Base-by-base conservation (phyloP, 2,113 vertebrate species). In the Misgurnus anguillicaudatus region DNA sequence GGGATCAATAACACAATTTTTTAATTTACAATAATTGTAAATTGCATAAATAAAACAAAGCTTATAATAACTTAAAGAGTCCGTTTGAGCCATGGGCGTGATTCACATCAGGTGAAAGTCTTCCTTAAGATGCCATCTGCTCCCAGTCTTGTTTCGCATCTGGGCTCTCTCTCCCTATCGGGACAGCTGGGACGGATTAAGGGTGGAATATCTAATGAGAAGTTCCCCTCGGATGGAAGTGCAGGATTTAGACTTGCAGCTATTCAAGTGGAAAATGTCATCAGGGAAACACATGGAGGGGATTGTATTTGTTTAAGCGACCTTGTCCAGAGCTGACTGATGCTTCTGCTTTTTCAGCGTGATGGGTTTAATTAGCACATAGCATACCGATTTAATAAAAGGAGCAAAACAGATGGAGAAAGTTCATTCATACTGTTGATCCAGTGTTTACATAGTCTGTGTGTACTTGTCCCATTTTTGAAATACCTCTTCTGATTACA, bases 141-240 rank as follows among this genome's bases (percentile, higher is more conserved):
- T 77, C 36, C 1, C 14, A 48, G 36, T 21, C 36, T 42, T 77
- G 84, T 82, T 85, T 74, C 79, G 64, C 57, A 76, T 82, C 77
- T 74, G 80, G 73, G 76, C 31, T 58, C 42, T 42, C 36, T 38
- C 65, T 47, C 67, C 16, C 67, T 42, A 16, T 67, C 13, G 82
- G 84, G 88, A 88, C 90, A 90, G 87, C 90, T 91, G 92, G 69
- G 78, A 71, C 80, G 85, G 89, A 88, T 90, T 91, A 92, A 83
- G 66, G 83, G 81, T n/a, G 61, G 84, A 88, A 87, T 87, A 89
- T 85, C 85, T 86, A 88, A 89, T 86, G 78, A 82, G 67, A 79
- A 65, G 75, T 36, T 65, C 61, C 72, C 45, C 19, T 21, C 69
- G 73, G 69, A 78, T 66, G 41, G 21, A 83, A 31, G 17, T 41